phyloP scores from a whole-genome alignment of 2,888 invertebrate genomes.

The Deilephila porcellus region DNA sequence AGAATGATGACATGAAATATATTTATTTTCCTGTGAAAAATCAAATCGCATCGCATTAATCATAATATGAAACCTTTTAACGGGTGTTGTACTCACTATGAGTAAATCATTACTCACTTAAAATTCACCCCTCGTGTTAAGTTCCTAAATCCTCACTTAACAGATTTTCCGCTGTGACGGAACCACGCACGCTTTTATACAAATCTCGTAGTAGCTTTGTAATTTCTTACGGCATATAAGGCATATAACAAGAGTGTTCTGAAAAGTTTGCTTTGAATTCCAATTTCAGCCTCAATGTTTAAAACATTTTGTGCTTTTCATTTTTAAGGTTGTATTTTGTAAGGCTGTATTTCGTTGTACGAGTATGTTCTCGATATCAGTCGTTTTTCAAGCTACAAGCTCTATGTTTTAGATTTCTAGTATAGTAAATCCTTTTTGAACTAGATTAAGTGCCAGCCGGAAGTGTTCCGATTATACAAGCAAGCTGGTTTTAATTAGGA shows the following conservation, averaged over 20 bases:
- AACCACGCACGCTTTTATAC: constrained; percentile 25
- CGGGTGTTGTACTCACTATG: neutral
- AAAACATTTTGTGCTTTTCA: neutral
- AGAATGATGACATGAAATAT: no score
- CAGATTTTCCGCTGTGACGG: constrained; percentile 26
- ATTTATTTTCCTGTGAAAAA: neutral
- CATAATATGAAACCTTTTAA: constrained; percentile 2
- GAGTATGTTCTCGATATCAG: no score
- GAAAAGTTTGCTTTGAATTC: neutral
- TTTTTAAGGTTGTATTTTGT: neutral
- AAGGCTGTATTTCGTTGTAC: no score
- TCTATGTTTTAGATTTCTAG: neutral
- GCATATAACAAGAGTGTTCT: neutral
- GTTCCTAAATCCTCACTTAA: constrained; percentile 24
- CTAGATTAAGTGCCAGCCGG: no score
- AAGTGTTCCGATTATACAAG: no score
- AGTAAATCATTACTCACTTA: constrained; percentile 21
- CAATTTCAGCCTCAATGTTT: neutral
- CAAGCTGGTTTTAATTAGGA: no score
- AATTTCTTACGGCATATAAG: constrained; percentile 15
- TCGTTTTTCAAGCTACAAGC: no score
- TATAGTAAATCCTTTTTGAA: neutral
- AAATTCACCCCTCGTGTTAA: constrained; percentile 26
- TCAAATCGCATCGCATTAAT: neutral
- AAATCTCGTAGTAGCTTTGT: constrained; percentile 20